These are phyloP conservation scores for Willowsia nigromaculata DNA, from an alignment of 2,888 invertebrate species.

Conservation along the genomic window DNA sequence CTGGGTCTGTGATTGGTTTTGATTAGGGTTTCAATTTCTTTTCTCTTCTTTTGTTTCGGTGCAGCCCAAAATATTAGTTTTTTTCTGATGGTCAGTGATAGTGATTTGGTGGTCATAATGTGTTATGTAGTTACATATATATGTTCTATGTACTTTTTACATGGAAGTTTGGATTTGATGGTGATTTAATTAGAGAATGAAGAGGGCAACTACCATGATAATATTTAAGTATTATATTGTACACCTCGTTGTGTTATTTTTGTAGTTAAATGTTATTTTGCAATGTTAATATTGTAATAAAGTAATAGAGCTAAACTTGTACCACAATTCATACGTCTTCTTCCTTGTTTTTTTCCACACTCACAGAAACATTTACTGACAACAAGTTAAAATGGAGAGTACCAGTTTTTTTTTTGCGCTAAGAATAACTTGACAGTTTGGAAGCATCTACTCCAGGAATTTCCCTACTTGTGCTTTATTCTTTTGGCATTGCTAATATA, in stretches of 20 bases:
- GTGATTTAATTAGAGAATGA: neutral
- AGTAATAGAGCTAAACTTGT: neutral
- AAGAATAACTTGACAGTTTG: neutral
- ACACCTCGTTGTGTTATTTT: constrained; percentile 45
- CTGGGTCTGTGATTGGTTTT: neutral
- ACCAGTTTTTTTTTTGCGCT: neutral
- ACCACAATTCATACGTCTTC: neutral
- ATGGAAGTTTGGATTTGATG: constrained; percentile 8
- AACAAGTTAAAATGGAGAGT: neutral
- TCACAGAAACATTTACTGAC: neutral
- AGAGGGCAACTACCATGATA: neutral
- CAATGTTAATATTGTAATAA: neutral
- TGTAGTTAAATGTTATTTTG: constrained; percentile 1
- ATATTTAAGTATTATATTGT: neutral
- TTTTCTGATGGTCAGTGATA: neutral
- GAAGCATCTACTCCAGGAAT: neutral
- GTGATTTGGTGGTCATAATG: neutral
- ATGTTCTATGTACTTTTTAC: neutral
- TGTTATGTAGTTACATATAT: neutral
- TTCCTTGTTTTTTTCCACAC: neutral
- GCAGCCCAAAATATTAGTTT: constrained; percentile 26
- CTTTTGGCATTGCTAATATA: neutral
- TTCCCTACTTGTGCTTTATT: neutral
- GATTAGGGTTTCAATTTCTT: neutral
- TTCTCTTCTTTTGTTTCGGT: constrained; percentile 19